Percentiles rank a stretch among this genome's conserved stretches.
Evolutionary conservation across 1,140 invertebrate species (phyloP).

Genomic region (Eufriesea mexicana): DNA sequence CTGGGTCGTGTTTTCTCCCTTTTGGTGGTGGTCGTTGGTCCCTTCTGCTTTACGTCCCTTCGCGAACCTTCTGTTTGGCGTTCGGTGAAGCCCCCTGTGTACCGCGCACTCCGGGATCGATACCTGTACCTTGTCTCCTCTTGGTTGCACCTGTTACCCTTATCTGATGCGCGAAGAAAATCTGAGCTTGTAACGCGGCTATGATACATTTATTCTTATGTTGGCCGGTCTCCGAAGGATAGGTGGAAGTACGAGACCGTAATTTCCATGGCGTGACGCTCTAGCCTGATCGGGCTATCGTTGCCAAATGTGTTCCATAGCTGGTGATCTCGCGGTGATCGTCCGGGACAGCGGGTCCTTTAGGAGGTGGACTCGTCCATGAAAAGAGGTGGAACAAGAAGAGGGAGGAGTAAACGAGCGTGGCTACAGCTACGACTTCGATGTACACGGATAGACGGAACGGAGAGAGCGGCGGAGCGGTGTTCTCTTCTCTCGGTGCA

Average conservation of each 20-base stretch:
- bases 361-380: constrained; percentile 20
- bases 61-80: no score
- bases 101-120: background rate
- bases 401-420: constrained; percentile 45
- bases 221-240: background rate
- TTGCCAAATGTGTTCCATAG: constrained; percentile 18
- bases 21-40: no score
- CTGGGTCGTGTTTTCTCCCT: no score
- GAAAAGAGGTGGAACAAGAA: constrained; percentile 20
- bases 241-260: background rate
- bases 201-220: background rate
- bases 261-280: constrained; percentile 5
- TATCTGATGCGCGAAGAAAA: background rate
- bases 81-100: no score
- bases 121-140: background rate
- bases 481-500: constrained; percentile 48
- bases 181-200: background rate
- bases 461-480: background rate
- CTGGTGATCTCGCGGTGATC: background rate
- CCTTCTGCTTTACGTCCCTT: no score
- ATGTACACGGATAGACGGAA: constrained; percentile 44
- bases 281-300: background rate
- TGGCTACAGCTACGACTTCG: constrained; percentile 44
- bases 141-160: background rate
- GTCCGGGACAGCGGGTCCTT: constrained; percentile 28